Evolutionary conservation across 1,140 invertebrate genomes (phyloP).

Genomic region (Ctenoplectra terminalis): DNA sequence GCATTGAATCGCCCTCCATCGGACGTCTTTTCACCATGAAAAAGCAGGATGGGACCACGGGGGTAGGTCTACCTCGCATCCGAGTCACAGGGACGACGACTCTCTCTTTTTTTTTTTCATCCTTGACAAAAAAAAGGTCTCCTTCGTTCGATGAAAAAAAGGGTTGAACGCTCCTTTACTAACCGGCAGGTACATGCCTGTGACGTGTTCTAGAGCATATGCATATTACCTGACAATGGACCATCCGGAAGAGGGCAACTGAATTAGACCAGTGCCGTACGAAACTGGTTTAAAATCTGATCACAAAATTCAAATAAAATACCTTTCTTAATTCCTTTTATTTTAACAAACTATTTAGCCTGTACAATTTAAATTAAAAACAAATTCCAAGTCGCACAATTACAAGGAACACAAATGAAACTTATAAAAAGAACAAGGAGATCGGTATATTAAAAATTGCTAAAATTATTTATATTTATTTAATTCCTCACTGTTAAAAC

Average conservation of each 20-base stretch:
- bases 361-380: too few relatives aligned
- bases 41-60: constrained; percentile 72
- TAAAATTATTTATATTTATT: too few relatives aligned
- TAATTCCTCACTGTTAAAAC: too few relatives aligned
- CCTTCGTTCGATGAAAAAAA: constrained; percentile 57
- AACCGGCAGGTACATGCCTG: constrained; percentile 73
- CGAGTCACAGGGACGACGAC: constrained; percentile 54
- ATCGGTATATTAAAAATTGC: too few relatives aligned
- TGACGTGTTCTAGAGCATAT: constrained; percentile 72
- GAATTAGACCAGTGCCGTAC: constrained; percentile 67
- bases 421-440: too few relatives aligned
- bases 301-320: neutral
- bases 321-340: too few relatives aligned
- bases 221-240: constrained; percentile 76
- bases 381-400: too few relatives aligned
- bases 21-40: constrained; percentile 71
- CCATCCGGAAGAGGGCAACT: constrained; percentile 64
- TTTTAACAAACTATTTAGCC: too few relatives aligned
- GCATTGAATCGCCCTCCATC: constrained; percentile 75
- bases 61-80: constrained; percentile 62
- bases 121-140: constrained; percentile 64
- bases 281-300: neutral
- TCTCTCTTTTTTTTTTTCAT: constrained; percentile 51
- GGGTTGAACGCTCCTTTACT: constrained; percentile 70
- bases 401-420: too few relatives aligned